phyloP scores from a whole-genome alignment of 2,113 vertebrate species.

The Dolichotis patagonum region DNA sequence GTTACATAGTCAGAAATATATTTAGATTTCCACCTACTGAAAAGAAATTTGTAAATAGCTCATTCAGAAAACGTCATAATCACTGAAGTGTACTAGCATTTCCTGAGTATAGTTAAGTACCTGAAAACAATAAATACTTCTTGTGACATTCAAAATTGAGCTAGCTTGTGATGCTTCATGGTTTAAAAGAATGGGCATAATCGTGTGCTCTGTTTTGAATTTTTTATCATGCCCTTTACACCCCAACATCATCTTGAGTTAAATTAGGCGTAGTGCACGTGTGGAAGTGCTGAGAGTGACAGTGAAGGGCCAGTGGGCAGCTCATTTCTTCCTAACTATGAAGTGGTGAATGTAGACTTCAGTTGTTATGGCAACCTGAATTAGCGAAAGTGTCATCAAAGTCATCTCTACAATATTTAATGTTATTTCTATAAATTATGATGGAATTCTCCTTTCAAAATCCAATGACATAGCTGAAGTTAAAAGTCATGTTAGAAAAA shows the following conservation, averaged over 20 bases:
- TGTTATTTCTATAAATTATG: constrained; percentile 66
- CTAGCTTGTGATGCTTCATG: constrained; percentile 7
- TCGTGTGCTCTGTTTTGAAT: constrained; percentile 38
- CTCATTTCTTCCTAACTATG: constrained; percentile 68
- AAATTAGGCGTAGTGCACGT: constrained; percentile 60
- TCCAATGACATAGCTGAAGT: constrained; percentile 1
- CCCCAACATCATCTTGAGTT: constrained; percentile 53
- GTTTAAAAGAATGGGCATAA: not conserved
- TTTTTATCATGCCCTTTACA: constrained; percentile 67
- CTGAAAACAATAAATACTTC: constrained; percentile 28
- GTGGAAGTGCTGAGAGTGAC: constrained; percentile 66
- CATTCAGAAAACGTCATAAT: constrained; percentile 27
- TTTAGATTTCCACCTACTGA: not conserved
- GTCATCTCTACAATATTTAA: constrained; percentile 70
- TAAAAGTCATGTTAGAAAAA: constrained; percentile 22
- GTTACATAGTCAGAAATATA: not conserved
- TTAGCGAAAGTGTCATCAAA: constrained; percentile 83
- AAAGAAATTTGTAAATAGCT: not conserved
- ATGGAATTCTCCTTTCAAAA: constrained; percentile 63
- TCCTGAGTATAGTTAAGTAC: not conserved
- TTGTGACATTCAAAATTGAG: not conserved
- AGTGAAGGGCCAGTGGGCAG: constrained; percentile 73
- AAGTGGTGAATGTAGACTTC: constrained; percentile 69
- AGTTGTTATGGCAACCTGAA: constrained; percentile 84
- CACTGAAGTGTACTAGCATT: not conserved